Percentiles rank a stretch among this genome's conserved stretches.
phyloP scores from a whole-genome alignment of 2,888 invertebrate genomes.

The Epicampocera succincta region DNA sequence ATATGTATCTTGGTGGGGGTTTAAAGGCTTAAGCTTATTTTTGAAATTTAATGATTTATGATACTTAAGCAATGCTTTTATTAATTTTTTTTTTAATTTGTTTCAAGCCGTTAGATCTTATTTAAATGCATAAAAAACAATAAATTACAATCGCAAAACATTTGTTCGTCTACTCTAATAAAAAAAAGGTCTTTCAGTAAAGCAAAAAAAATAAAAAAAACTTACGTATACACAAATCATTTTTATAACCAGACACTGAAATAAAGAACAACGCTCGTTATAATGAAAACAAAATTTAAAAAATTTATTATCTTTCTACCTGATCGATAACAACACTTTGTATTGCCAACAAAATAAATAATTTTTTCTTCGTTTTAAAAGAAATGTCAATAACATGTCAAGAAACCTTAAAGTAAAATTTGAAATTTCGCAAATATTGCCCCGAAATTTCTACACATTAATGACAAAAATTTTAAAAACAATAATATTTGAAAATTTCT shows the following conservation, averaged over 20 bases:
- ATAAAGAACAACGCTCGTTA: slow-evolving; percentile 28
- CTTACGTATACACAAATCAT: slow-evolving; percentile 64
- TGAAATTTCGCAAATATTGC: not conserved
- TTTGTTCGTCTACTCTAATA: slow-evolving; percentile 23
- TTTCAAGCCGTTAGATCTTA: slow-evolving; percentile 37
- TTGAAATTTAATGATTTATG: slow-evolving; percentile 54
- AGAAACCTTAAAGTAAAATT: not conserved
- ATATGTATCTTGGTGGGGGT: no score
- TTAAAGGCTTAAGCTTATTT: slow-evolving; percentile 3
- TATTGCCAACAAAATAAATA: slow-evolving; percentile 25
- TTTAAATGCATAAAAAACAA: slow-evolving; percentile 26
- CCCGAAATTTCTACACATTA: slow-evolving; percentile 2
- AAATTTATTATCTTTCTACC: slow-evolving; percentile 67
- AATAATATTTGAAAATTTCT: slow-evolving; percentile 4
- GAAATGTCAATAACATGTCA: slow-evolving; percentile 65
- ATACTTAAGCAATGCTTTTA: slow-evolving; percentile 43
- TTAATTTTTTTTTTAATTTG: slow-evolving; percentile 23
- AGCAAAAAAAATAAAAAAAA: slow-evolving; percentile 16
- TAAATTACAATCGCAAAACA: slow-evolving; percentile 36
- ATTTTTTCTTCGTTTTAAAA: slow-evolving; percentile 15
- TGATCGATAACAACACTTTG: slow-evolving; percentile 65
- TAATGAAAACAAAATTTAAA: slow-evolving; percentile 55
- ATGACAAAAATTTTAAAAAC: slow-evolving; percentile 11
- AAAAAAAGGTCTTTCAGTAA: slow-evolving; percentile 34
- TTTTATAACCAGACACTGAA: slow-evolving; percentile 64